These are phyloP conservation scores for Timema cristinae DNA, from an alignment of 2,888 invertebrate species.

Conservation along the genomic window DNA sequence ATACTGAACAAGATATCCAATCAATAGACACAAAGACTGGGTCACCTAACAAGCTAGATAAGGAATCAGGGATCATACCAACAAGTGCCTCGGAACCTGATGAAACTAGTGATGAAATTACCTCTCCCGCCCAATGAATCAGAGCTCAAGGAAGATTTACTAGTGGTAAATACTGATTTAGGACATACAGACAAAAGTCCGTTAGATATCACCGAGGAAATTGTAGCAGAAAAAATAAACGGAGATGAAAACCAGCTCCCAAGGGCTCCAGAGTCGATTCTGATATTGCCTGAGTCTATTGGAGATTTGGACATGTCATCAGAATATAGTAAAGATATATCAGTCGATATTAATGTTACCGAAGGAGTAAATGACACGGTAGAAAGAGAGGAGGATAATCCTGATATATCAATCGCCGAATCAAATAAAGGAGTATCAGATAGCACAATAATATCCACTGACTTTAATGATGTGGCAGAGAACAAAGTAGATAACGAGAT, in stretches of 20 bases:
- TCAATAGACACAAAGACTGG: too few species aligned
- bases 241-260: background rate
- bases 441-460: background rate
- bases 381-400: background rate
- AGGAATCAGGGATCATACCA: too few species aligned
- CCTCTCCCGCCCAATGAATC: too few species aligned
- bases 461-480: background rate
- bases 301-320: constrained; percentile 7
- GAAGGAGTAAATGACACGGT: background rate
- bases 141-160: too few species aligned
- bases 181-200: too few species aligned
- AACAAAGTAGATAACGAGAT: background rate
- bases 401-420: background rate
- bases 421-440: background rate
- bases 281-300: constrained; percentile 5
- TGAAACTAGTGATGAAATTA: too few species aligned
- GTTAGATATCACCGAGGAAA: background rate
- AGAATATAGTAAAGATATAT: background rate
- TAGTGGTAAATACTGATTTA: too few species aligned
- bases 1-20: too few species aligned
- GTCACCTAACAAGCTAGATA: too few species aligned
- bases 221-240: background rate
- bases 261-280: background rate
- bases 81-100: too few species aligned
- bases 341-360: background rate